Conservation (phyloP, 1,140 invertebrate species). For the Lanistes nyassanus region DNA sequence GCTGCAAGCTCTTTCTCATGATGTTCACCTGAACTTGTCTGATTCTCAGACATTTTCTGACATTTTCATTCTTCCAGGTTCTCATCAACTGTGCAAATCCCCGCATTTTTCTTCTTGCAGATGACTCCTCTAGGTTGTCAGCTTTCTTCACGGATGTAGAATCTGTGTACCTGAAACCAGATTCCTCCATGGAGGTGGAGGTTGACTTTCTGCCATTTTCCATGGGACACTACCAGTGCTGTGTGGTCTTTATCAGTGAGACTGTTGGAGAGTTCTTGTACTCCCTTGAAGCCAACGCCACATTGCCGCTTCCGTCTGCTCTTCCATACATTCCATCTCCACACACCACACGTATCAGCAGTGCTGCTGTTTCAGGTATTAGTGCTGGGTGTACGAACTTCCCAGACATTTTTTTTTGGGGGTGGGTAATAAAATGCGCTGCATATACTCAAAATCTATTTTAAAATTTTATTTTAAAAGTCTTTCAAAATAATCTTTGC, state of each 20-base stretch:
- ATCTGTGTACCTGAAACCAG: conserved; percentile 48
- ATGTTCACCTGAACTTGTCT: too few relatives aligned
- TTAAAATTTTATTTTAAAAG: too few relatives aligned
- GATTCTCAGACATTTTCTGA: too few relatives aligned
- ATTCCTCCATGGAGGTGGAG: conserved; percentile 48
- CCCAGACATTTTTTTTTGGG: too few relatives aligned
- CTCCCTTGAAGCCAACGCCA: conserved; percentile 61
- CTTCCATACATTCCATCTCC: conserved; percentile 55
- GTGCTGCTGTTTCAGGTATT: conserved; percentile 62
- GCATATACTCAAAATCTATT: too few relatives aligned
- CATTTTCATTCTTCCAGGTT: too few relatives aligned
- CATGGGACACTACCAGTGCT: conserved; percentile 61
- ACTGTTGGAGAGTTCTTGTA: conserved; percentile 66
- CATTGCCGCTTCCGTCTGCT: conserved; percentile 52
- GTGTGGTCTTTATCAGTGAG: conserved; percentile 63
- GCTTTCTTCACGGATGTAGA: conserved; percentile 58
- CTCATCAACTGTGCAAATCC: not conserved
- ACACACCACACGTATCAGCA: conserved; percentile 58
- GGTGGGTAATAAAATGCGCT: too few relatives aligned
- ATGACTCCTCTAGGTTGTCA: conserved; percentile 47
- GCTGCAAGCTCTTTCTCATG: too few relatives aligned
- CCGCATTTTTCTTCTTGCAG: conserved; percentile 1
- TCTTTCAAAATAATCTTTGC: too few relatives aligned
- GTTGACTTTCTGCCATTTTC: conserved; percentile 64
- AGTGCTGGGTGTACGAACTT: too few relatives aligned